Percentiles rank a stretch among this genome's conserved stretches.
These are phyloP conservation scores for Anisognathus igniventris DNA, from an alignment of 2,797 vertebrate species.

Conservation along the genomic window DNA sequence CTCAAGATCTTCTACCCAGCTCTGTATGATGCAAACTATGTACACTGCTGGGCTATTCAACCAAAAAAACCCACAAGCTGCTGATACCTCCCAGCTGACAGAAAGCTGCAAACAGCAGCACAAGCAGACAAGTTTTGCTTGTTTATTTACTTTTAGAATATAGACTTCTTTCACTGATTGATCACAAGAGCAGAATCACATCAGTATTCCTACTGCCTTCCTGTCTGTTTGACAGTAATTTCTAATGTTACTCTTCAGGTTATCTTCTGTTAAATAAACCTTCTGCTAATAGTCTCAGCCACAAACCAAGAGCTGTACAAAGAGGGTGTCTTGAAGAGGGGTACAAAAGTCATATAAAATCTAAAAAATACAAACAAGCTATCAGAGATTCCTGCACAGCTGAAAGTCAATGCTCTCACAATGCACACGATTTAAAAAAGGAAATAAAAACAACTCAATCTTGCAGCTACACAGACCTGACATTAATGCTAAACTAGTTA, in stretches of 20 bases:
- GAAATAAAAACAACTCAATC: not conserved
- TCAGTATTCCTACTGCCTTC: not conserved
- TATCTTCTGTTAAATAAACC: not conserved
- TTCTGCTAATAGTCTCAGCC: not conserved
- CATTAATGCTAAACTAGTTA: not conserved
- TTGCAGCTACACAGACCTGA: not conserved
- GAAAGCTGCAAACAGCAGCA: not conserved
- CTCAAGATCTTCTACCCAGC: not conserved
- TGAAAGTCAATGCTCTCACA: not conserved
- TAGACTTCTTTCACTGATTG: not conserved
- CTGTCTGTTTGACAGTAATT: not conserved
- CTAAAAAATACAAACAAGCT: not conserved
- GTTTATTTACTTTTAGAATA: not conserved
- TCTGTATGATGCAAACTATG: not conserved
- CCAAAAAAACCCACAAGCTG: not conserved
- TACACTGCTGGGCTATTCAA: not conserved
- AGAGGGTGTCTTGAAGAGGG: not conserved
- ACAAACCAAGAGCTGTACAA: not conserved
- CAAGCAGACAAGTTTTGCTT: not conserved
- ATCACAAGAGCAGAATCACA: not conserved
- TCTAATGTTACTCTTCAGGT: not conserved
- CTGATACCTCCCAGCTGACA: not conserved
- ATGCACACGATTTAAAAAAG: not conserved
- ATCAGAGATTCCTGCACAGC: not conserved
- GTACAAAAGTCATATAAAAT: not conserved